Conservation (phyloP, 2,797 vertebrate species). For the Lepus oiostolus region DNA sequence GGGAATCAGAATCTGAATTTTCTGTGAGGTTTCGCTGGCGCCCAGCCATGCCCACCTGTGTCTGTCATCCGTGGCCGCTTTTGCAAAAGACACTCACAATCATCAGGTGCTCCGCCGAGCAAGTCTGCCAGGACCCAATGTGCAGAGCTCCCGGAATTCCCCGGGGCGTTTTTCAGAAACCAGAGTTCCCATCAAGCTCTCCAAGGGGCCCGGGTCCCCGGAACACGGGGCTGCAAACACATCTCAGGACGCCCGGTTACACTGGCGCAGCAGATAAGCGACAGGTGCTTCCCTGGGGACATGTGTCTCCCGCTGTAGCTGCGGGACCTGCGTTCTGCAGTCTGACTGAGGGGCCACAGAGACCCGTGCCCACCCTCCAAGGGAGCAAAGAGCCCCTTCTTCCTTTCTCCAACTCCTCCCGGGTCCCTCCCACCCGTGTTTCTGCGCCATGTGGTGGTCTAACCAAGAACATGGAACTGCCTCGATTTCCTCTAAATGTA, state of each 20-base stretch:
- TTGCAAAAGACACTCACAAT: neutral
- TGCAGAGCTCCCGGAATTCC: neutral
- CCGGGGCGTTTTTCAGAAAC: neutral
- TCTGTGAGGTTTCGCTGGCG: neutral
- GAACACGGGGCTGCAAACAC: neutral
- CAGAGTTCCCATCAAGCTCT: neutral
- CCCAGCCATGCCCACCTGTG: accelerated
- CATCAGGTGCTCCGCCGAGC: neutral
- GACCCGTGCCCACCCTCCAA: neutral
- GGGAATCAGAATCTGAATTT: slow-evolving; percentile 26
- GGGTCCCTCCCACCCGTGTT: neutral
- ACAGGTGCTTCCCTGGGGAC: neutral
- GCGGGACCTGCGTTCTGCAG: too few relatives aligned
- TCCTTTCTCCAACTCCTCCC: too few relatives aligned
- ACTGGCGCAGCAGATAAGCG: neutral
- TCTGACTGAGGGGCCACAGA: neutral
- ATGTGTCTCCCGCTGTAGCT: neutral
- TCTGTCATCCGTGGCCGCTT: neutral
- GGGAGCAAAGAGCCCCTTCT: accelerated
- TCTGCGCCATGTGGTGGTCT: neutral
- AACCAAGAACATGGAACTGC: neutral
- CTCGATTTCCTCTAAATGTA: neutral
- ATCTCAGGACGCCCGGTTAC: neutral
- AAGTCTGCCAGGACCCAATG: neutral
- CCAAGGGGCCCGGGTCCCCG: neutral